Conservation (phyloP, 2,888 invertebrate species). For the Dasysyrphus albostriatus region DNA sequence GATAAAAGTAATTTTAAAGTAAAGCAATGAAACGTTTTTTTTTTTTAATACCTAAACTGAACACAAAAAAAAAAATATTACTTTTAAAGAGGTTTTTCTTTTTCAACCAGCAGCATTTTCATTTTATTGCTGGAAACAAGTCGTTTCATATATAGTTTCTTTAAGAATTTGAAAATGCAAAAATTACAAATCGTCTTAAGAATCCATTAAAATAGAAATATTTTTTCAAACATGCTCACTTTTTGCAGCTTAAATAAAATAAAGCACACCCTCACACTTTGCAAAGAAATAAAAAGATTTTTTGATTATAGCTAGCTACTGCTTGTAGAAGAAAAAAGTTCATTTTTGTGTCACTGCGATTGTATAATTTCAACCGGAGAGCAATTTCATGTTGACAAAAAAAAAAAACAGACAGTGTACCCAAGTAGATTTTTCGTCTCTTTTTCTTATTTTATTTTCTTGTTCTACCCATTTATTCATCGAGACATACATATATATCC, state of each 20-base stretch:
- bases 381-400: constrained; percentile 27
- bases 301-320: constrained; percentile 44
- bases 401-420: not conserved
- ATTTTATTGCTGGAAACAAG: not conserved
- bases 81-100: not conserved
- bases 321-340: constrained; percentile 28
- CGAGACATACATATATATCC: not conserved
- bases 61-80: not conserved
- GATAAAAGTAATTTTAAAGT: not conserved
- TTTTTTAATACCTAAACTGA: too few relatives aligned
- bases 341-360: constrained; percentile 33
- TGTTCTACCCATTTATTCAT: constrained; percentile 11
- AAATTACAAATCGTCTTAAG: constrained; percentile 19
- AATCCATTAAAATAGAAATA: constrained; percentile 22
- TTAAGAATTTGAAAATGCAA: constrained; percentile 13
- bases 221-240: not conserved
- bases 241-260: constrained; percentile 33
- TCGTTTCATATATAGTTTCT: not conserved
- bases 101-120: not conserved
- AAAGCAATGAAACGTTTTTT: too few relatives aligned
- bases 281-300: constrained; percentile 24
- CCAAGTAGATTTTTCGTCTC: constrained; percentile 16
- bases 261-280: constrained; percentile 21
- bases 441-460: not conserved
- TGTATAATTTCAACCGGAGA: constrained; percentile 31